Base-by-base conservation (phyloP, 2,113 vertebrate genomes). In the Turnix velox region DNA sequence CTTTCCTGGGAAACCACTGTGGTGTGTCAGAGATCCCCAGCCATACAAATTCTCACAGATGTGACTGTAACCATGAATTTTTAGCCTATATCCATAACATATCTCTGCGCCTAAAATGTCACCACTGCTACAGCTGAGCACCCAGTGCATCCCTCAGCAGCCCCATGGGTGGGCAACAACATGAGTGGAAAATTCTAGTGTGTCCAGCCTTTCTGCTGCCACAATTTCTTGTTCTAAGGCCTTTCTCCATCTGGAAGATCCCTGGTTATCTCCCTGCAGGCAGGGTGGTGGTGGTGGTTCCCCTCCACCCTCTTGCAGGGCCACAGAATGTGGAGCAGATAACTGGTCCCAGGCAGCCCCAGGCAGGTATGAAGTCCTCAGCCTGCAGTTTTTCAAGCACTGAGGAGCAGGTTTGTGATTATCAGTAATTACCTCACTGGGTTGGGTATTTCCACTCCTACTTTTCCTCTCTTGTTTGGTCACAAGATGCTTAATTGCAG, bases 381-480 rank as follows among this genome's bases (percentile, higher is more conserved):
- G 90, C 73, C 86, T 33, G 68, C 68, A 78, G 76, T 7, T 92
- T 45, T 88, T 84, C 92, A 72, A 77, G 92, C 81, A 65, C 84
- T 0, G 5, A 49, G 80, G 80, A 88, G 84, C 71, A 33, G 55
- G 72, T 88, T 73, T 77, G 88, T 74, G 79, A 95, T 94, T 90
- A 90, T 84, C 92, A 68, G 80, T 84, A 89, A 96, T 94, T 89
- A 94, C 84, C 80, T 78, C 39, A 46, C 61, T 28, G 83, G 40
- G 68, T 3, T 88, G 93, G 90, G 90, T 90, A 94, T 96, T 96
- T 94, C 95, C 77, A 93, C 73, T 94, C 65, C 88, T 88, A 92
- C 54, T 71, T n/a, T n/a, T n/a, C 42, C 30, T 82, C 69, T 94
- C 91, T 76, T 35, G 61, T 84, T 94, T 82, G 92, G 91, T 93